Percentiles rank a stretch among this genome's conserved stretches.
phyloP scores from a whole-genome alignment of 2,113 vertebrate genomes.

The Triplophysa rosa region DNA sequence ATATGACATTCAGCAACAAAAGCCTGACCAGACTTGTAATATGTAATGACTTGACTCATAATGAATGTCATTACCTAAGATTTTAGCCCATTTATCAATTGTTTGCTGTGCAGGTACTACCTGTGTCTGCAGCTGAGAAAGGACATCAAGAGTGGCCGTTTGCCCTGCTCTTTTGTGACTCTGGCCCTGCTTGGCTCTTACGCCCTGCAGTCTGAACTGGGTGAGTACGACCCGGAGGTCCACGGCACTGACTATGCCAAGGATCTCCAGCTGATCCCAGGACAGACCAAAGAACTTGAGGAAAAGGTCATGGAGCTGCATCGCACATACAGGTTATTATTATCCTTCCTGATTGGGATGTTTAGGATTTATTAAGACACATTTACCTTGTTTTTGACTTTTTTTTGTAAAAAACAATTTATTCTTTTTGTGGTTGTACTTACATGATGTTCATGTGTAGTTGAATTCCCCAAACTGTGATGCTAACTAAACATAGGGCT shows the following conservation, averaged over 20 bases:
- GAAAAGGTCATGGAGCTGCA: slow-evolving; percentile 96
- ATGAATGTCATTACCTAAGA: no score
- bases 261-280: slow-evolving; percentile 88
- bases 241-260: slow-evolving; percentile 83
- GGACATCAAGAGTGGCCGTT: slow-evolving; percentile 85
- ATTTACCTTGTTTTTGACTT: no score
- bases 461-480: no score
- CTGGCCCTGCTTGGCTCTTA: slow-evolving; percentile 93
- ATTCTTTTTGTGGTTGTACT: no score
- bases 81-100: neutral
- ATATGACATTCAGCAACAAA: neutral
- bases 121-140: slow-evolving; percentile 94
- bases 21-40: neutral
- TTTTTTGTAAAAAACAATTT: no score
- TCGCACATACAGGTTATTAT: slow-evolving; percentile 85
- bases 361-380: no score
- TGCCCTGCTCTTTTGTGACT: slow-evolving; percentile 97
- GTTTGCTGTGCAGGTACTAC: slow-evolving; percentile 76
- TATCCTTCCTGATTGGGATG: neutral
- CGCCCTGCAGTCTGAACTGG: slow-evolving; percentile 92
- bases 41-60: neutral
- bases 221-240: slow-evolving; percentile 90
- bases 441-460: no score
- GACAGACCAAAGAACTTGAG: slow-evolving; percentile 94
- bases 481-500: no score